Conservation (phyloP, 2,888 invertebrate genomes). For the Dexiosoma caninum region DNA sequence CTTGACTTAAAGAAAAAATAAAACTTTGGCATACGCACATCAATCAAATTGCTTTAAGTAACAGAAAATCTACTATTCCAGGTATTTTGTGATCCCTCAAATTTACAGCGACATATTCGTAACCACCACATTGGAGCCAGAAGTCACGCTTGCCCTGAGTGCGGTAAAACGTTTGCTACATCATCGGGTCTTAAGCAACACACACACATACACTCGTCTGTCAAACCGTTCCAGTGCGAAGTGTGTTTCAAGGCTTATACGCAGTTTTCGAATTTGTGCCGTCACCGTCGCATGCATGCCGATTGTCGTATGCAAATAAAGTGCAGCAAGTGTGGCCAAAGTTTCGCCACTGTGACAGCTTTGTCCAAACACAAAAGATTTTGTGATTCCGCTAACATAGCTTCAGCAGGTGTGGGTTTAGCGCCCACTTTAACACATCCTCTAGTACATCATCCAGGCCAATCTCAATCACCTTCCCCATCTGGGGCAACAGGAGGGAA, state of each 20-base stretch:
- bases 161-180: constrained; percentile 98
- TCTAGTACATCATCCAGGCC: constrained; percentile 51
- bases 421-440: constrained; percentile 75
- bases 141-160: constrained; percentile 97
- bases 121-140: constrained; percentile 96
- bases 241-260: constrained; percentile 99
- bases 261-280: constrained; percentile 98
- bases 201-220: constrained; percentile 98
- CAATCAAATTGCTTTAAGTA: constrained; percentile 40
- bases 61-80: constrained; percentile 78
- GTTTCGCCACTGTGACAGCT: constrained; percentile 93
- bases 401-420: constrained; percentile 76
- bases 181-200: constrained; percentile 99
- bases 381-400: constrained; percentile 87
- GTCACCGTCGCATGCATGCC: constrained; percentile 99
- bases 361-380: constrained; percentile 97
- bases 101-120: constrained; percentile 97
- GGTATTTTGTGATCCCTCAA: constrained; percentile 97
- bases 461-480: constrained; percentile 59
- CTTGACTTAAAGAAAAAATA: constrained; percentile 24
- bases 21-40: constrained; percentile 8
- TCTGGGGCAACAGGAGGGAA: constrained; percentile 33
- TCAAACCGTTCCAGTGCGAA: constrained; percentile 98
- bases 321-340: constrained; percentile 95
- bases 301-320: constrained; percentile 96